phyloP scores from a whole-genome alignment of 2,888 invertebrate species.

The Pheosia tremula region DNA sequence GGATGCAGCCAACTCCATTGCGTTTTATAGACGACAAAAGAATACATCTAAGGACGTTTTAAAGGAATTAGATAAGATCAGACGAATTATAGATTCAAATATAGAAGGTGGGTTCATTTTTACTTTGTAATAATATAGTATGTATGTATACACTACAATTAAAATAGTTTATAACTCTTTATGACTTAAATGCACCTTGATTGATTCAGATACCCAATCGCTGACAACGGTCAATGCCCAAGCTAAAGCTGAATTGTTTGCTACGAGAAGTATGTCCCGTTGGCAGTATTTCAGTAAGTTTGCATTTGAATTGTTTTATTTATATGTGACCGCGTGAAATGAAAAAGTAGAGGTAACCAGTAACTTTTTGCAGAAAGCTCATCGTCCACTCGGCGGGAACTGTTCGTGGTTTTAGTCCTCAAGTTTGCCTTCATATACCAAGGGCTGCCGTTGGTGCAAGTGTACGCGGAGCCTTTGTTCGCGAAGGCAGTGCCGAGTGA shows the following conservation, averaged over 20 bases:
- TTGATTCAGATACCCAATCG: conserved; percentile 31
- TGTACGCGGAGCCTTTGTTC: conserved; percentile 45
- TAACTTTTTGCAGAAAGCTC: conserved; percentile 45
- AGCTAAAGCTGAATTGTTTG: conserved; percentile 28
- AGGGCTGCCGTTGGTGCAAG: conserved; percentile 43
- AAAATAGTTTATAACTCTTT: too few relatives aligned
- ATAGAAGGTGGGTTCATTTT: background rate
- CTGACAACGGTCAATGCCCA: conserved; percentile 38
- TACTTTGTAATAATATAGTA: background rate
- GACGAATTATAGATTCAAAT: conserved; percentile 43
- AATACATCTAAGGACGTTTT: conserved; percentile 49
- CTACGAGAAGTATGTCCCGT: conserved; percentile 37
- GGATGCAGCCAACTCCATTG: conserved; percentile 62
- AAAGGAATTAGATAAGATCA: conserved; percentile 52
- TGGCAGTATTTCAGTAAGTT: conserved; percentile 56
- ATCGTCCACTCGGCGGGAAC: conserved; percentile 46
- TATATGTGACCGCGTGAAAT: too few relatives aligned
- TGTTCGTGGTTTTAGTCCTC: conserved; percentile 36
- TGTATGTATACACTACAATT: too few relatives aligned
- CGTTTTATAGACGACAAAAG: conserved; percentile 52
- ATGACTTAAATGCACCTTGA: too few relatives aligned
- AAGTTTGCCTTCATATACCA: conserved; percentile 42
- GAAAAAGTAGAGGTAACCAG: too few relatives aligned
- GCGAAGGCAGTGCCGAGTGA: conserved; percentile 33
- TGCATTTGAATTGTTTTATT: background rate